phyloP scores from a whole-genome alignment of 2,113 vertebrate species.

The Tringa solitaria region DNA sequence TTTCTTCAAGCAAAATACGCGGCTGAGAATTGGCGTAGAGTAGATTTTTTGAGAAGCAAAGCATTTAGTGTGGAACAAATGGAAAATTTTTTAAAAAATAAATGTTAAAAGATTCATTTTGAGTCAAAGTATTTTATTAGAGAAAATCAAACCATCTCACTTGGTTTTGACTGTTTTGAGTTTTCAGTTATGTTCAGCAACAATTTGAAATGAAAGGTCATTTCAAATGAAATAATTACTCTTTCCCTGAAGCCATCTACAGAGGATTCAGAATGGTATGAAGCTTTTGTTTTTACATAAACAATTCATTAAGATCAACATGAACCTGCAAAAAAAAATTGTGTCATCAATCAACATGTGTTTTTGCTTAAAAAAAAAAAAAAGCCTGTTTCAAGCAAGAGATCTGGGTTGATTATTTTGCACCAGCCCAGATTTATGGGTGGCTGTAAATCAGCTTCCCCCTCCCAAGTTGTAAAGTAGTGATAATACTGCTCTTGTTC shows the following conservation, averaged over 20 bases:
- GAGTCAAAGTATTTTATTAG: not conserved
- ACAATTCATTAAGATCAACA: slow-evolving; percentile 57
- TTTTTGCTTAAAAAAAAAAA: not conserved
- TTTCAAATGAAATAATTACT: slow-evolving; percentile 21
- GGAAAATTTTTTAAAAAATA: not conserved
- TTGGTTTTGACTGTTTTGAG: not conserved
- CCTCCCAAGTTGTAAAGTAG: slow-evolving; percentile 29
- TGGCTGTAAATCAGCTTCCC: slow-evolving; percentile 47
- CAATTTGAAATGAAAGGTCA: slow-evolving; percentile 20
- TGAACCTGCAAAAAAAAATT: slow-evolving; percentile 21
- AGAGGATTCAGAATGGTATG: slow-evolving; percentile 14
- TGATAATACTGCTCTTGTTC: slow-evolving; percentile 17
- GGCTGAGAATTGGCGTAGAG: not conserved
- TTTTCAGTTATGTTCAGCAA: not conserved
- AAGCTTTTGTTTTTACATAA: slow-evolving; percentile 64
- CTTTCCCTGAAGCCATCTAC: slow-evolving; percentile 7
- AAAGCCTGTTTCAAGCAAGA: not conserved
- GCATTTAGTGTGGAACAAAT: not conserved
- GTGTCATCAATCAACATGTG: slow-evolving; percentile 32
- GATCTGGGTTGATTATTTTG: slow-evolving; percentile 31
- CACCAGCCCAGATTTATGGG: slow-evolving; percentile 26
- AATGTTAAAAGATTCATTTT: not conserved
- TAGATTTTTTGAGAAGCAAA: not conserved
- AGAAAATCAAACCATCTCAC: not conserved
- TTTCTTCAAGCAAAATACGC: not conserved